Percentiles rank a stretch among this genome's conserved stretches.
These are phyloP conservation scores for Aphaenogaster rudis DNA, from an alignment of 1,140 invertebrate genomes.

Conservation along the genomic window DNA sequence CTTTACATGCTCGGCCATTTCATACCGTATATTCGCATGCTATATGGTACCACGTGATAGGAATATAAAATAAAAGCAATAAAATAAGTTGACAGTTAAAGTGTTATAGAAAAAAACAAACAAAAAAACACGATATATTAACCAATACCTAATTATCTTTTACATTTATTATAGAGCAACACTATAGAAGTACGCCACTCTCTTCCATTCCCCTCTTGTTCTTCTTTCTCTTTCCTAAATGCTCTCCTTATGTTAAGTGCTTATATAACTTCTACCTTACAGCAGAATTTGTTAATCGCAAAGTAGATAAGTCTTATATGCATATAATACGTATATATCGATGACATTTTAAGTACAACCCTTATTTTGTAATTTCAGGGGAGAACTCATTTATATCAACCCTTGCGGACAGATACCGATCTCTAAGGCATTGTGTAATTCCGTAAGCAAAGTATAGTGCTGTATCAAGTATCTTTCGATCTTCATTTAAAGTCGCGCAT, in stretches of 20 bases:
- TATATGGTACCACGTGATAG: constrained; percentile 40
- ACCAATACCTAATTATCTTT: constrained; percentile 70
- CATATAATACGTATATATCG: constrained; percentile 57
- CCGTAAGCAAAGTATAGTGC: constrained; percentile 65
- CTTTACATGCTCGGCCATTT: constrained; percentile 58
- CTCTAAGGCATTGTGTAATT: constrained; percentile 71
- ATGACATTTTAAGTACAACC: constrained; percentile 65
- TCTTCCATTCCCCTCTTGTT: neutral
- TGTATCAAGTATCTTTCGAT: constrained; percentile 67
- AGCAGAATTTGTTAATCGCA: constrained; percentile 73
- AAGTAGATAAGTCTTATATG: constrained; percentile 70
- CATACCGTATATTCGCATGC: constrained; percentile 54
- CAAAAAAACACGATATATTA: constrained; percentile 47
- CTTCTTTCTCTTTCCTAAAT: constrained; percentile 42
- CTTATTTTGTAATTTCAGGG: constrained; percentile 69
- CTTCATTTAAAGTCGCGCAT: constrained; percentile 67
- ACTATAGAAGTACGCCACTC: constrained; percentile 66
- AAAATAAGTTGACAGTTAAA: constrained; percentile 28
- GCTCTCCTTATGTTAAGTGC: constrained; percentile 73
- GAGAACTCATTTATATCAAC: constrained; percentile 67
- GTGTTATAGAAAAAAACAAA: constrained; percentile 38
- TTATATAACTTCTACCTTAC: constrained; percentile 82
- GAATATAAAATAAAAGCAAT: constrained; percentile 53
- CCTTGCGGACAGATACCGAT: constrained; percentile 43
- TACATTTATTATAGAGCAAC: constrained; percentile 78